Evolutionary conservation across 2,888 invertebrate species (phyloP).

Genomic region (Pristionchus maxplancki): DNA sequence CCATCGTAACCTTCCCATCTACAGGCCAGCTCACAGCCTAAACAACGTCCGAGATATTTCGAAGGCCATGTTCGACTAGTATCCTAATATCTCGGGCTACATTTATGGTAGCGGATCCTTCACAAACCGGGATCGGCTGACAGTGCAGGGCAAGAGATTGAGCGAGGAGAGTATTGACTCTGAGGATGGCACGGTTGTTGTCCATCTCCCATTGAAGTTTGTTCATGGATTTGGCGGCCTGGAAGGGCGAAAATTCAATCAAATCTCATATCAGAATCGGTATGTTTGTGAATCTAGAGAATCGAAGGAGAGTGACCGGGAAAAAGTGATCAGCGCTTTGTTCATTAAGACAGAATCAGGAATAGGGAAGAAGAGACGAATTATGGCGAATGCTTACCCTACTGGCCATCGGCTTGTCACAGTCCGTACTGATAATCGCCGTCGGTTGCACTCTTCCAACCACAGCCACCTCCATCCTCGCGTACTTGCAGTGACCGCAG

Average conservation of each 20-base stretch:
- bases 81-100: too few relatives aligned
- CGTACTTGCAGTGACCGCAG: conserved; percentile 99
- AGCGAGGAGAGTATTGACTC: conserved; percentile 90
- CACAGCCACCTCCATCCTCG: conserved; percentile 96
- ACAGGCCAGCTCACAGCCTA: conserved; percentile 55
- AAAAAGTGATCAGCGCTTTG: too few relatives aligned
- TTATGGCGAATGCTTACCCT: too few relatives aligned
- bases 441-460: conserved; percentile 94
- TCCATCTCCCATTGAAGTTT: conserved; percentile 94
- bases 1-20: conserved; percentile 56
- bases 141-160: conserved; percentile 84
- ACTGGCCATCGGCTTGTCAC: conserved; percentile 16
- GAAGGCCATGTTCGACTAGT: too few relatives aligned
- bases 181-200: conserved; percentile 91
- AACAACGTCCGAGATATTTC: too few relatives aligned
- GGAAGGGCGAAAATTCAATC: not conserved
- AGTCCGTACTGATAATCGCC: conserved; percentile 82
- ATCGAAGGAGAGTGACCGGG: too few relatives aligned
- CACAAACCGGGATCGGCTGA: conserved; percentile 57
- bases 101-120: too few relatives aligned
- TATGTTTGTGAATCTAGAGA: too few relatives aligned
- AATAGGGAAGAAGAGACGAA: too few relatives aligned
- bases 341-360: too few relatives aligned
- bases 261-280: too few relatives aligned
- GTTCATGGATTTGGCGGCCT: conserved; percentile 88